Evolutionary conservation across 2,113 vertebrate genomes (phyloP).

Genomic region (Phocoena sinus): DNA sequence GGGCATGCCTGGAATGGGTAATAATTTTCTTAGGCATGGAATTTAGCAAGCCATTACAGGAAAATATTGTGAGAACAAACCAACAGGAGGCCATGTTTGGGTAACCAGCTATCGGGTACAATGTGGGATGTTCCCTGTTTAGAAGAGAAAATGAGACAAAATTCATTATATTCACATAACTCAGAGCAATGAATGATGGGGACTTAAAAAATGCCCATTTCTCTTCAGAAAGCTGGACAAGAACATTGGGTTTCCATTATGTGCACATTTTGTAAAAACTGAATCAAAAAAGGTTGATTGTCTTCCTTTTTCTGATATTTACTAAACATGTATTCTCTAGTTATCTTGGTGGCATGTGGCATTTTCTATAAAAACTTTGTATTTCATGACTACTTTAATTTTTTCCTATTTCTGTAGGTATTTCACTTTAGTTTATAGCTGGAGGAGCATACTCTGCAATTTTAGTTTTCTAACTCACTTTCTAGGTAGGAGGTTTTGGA

Average conservation of each 20-base stretch:
- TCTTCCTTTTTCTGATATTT: not conserved
- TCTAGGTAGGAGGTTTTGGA: not conserved
- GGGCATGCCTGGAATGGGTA: accelerated
- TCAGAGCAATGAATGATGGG: not conserved
- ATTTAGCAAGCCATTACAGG: not conserved
- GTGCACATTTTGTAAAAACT: not conserved
- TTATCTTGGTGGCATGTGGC: not conserved
- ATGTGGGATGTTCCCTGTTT: too few species aligned
- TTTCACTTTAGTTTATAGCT: not conserved
- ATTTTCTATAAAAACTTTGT: not conserved
- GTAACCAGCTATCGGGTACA: not conserved
- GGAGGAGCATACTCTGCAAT: not conserved
- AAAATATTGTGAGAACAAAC: not conserved
- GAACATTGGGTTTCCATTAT: not conserved
- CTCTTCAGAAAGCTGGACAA: not conserved
- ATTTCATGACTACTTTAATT: not conserved
- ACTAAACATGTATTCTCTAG: not conserved
- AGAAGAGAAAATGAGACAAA: not conserved
- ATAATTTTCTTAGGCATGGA: not conserved
- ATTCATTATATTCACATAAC: not conserved
- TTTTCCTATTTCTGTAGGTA: not conserved
- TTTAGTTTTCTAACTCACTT: not conserved
- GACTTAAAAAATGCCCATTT: not conserved
- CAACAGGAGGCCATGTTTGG: not conserved
- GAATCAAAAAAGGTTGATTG: not conserved